phyloP scores from a whole-genome alignment of 2,888 invertebrate species.

The Criorhina ranunculi region DNA sequence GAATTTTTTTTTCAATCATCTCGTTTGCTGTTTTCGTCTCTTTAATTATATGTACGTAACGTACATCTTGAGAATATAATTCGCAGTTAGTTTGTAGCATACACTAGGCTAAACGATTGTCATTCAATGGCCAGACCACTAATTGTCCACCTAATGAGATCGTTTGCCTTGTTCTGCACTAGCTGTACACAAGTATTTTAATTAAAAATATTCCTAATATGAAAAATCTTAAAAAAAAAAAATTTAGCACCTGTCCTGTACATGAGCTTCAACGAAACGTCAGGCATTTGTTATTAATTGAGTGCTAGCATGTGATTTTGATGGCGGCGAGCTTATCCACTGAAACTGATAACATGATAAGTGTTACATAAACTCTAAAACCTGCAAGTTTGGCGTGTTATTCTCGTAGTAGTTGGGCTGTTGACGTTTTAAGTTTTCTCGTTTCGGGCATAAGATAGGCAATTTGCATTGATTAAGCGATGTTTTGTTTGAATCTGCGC shows the following conservation, averaged over 20 bases:
- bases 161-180: conserved; percentile 1
- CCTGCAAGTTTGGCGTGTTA: neutral
- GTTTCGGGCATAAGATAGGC: conserved; percentile 4
- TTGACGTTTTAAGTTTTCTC: conserved; percentile 4
- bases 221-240: conserved; percentile 9
- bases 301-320: conserved; percentile 50
- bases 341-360: conserved; percentile 61
- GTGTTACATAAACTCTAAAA: conserved; percentile 57
- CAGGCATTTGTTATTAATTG: conserved; percentile 45
- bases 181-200: neutral
- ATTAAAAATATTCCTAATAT: conserved; percentile 1
- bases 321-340: conserved; percentile 45
- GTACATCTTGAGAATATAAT: conserved; percentile 23
- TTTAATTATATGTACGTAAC: neutral
- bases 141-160: conserved; percentile 5
- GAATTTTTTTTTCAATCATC: conserved; percentile 33
- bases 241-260: conserved; percentile 6
- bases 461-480: conserved; percentile 33
- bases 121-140: neutral
- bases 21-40: conserved; percentile 27
- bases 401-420: neutral
- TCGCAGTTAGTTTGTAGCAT: conserved; percentile 38
- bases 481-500: conserved; percentile 9
- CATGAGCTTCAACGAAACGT: neutral
- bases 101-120: conserved; percentile 22